Evolutionary conservation across 2,888 invertebrate species (phyloP).

Genomic region (Phorcus lineatus): DNA sequence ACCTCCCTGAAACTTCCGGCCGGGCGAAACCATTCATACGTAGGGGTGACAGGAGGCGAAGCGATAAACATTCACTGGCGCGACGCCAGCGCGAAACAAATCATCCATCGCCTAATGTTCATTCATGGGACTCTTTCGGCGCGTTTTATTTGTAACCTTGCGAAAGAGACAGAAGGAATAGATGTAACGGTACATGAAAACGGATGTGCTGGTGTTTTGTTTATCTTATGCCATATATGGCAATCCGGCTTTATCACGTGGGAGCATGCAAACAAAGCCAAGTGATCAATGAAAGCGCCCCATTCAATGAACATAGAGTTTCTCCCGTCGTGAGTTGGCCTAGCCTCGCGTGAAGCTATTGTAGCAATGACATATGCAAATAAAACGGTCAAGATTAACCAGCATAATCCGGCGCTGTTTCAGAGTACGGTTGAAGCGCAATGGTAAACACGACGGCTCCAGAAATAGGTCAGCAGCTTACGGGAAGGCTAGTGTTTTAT

Average conservation of each 20-base stretch:
- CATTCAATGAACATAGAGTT: slow-evolving; percentile 17
- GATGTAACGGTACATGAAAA: slow-evolving; percentile 20
- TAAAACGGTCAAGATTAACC: neutral
- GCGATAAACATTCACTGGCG: slow-evolving; percentile 4
- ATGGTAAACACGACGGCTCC: neutral
- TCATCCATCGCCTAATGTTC: neutral
- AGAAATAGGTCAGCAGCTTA: neutral
- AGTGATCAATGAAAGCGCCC: slow-evolving; percentile 29
- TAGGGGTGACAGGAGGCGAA: slow-evolving; percentile 25
- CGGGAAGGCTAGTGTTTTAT: neutral
- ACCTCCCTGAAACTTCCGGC: slow-evolving; percentile 44
- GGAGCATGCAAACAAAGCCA: slow-evolving; percentile 21
- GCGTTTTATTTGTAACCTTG: slow-evolving; percentile 22
- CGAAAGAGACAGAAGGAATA: slow-evolving; percentile 3
- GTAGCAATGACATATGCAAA: slow-evolving; percentile 18
- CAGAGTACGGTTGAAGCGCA: neutral
- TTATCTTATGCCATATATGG: slow-evolving; percentile 34
- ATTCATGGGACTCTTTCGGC: neutral
- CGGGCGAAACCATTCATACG: slow-evolving; percentile 25
- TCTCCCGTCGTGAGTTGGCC: slow-evolving; percentile 3
- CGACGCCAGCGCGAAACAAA: slow-evolving; percentile 17
- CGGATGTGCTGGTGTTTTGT: slow-evolving; percentile 22
- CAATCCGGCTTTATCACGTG: slow-evolving; percentile 30
- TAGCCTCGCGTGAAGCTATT: neutral
- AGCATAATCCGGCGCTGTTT: neutral